These are phyloP conservation scores for Autographa gamma DNA, from an alignment of 2,888 invertebrate species.

Conservation along the genomic window DNA sequence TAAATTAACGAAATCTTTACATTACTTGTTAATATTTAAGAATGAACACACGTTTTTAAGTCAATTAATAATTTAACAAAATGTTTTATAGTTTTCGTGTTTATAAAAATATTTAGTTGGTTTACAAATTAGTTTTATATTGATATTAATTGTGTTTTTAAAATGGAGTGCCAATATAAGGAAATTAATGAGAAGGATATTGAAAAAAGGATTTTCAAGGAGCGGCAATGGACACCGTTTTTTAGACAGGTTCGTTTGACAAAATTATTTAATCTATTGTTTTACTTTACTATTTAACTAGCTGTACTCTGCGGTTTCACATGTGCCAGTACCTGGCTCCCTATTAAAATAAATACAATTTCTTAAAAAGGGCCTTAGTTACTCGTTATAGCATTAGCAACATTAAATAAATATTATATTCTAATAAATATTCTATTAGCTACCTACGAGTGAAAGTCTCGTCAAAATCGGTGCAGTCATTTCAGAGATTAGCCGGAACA, in stretches of 20 bases:
- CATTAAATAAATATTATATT: too few species aligned
- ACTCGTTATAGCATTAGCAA: too few species aligned
- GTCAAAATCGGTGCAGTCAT: neutral
- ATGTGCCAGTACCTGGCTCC: too few species aligned
- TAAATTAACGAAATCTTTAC: neutral
- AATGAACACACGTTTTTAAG: neutral
- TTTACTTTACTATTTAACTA: too few species aligned
- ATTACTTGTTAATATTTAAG: neutral
- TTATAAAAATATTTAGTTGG: neutral
- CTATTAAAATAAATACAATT: too few species aligned
- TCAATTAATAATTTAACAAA: neutral
- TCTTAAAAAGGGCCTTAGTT: too few species aligned
- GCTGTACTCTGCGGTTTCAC: too few species aligned
- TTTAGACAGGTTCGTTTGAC: neutral
- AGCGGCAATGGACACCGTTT: slow-evolving; percentile 2
- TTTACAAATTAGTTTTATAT: neutral
- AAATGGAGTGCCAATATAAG: slow-evolving; percentile 11
- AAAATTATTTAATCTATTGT: too few species aligned
- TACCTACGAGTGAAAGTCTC: too few species aligned
- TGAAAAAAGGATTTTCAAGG: neutral
- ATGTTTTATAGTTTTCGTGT: neutral
- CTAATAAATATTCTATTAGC: too few species aligned
- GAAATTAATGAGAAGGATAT: neutral
- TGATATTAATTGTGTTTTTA: neutral
- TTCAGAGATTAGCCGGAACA: neutral